These are phyloP conservation scores for Bovichtus variegatus DNA, from an alignment of 2,797 vertebrate species.

Conservation along the genomic window DNA sequence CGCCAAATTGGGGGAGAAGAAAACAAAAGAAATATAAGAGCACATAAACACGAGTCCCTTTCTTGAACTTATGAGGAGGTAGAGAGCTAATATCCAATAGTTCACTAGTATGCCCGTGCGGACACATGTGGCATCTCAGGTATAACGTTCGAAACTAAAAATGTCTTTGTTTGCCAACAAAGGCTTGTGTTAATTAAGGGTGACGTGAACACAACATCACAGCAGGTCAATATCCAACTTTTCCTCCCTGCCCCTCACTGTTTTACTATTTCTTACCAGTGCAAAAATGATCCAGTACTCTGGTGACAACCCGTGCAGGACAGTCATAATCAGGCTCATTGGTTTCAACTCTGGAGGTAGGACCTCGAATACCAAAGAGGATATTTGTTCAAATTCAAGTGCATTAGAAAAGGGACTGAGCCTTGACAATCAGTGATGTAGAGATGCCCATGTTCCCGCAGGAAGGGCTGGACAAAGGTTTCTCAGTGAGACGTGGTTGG, in stretches of 20 bases:
- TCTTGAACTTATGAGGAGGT: conserved; percentile 79
- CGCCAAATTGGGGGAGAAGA: conserved; percentile 36
- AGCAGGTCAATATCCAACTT: conserved; percentile 56
- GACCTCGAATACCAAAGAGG: conserved; percentile 60
- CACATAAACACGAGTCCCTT: conserved; percentile 83
- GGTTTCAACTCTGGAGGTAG: conserved; percentile 76
- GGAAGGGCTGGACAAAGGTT: conserved; percentile 34
- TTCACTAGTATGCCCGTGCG: conserved; percentile 53
- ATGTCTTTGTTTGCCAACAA: conserved; percentile 56
- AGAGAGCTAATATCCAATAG: conserved; percentile 76
- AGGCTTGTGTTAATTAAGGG: conserved; percentile 55
- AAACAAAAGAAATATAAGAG: conserved; percentile 62
- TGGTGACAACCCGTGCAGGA: conserved; percentile 60
- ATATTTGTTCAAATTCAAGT: conserved; percentile 59
- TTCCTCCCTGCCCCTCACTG: conserved; percentile 14
- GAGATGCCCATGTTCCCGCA: conserved; percentile 37
- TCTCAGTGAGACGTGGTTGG: conserved; percentile 45
- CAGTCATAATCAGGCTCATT: conserved; percentile 52
- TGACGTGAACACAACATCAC: conserved; percentile 56
- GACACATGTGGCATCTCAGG: conserved; percentile 57
- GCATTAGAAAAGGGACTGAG: conserved; percentile 70
- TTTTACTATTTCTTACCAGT: conserved; percentile 41
- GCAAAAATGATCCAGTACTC: conserved; percentile 66
- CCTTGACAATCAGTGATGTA: conserved; percentile 52
- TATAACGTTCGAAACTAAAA: conserved; percentile 50